Evolutionary conservation across 2,888 invertebrate genomes (phyloP).

Genomic region (Macaria liturata): DNA sequence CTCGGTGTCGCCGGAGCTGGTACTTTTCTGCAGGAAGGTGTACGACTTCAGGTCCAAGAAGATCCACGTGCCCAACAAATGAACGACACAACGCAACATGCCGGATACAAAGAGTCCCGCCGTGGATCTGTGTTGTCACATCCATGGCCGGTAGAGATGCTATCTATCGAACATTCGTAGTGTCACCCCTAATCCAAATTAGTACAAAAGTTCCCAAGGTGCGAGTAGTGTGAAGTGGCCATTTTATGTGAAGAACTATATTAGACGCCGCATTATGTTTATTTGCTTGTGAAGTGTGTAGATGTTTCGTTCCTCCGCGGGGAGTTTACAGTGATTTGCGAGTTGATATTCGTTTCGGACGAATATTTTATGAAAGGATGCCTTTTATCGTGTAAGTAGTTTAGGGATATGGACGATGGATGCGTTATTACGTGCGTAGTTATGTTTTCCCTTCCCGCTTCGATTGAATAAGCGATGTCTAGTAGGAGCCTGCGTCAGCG

Average conservation of each 20-base stretch:
- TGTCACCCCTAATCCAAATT: conserved; percentile 56
- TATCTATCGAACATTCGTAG: conserved; percentile 44
- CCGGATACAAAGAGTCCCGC: conserved; percentile 27
- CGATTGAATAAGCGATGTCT: conserved; percentile 52
- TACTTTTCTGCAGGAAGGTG: conserved; percentile 96
- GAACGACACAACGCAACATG: conserved; percentile 40
- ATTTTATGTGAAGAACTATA: conserved; percentile 54
- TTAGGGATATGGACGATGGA: conserved; percentile 61
- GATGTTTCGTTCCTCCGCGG: conserved; percentile 57
- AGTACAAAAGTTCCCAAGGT: conserved; percentile 75
- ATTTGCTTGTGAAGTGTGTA: conserved; percentile 74
- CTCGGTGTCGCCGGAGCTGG: conserved; percentile 88
- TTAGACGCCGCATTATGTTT: conserved; percentile 60
- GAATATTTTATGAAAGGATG: conserved; percentile 74
- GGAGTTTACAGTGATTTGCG: conserved; percentile 67
- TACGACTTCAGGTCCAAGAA: conserved; percentile 97
- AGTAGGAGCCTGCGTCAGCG: conserved; percentile 51
- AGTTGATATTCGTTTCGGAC: conserved; percentile 53
- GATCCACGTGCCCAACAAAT: conserved; percentile 79
- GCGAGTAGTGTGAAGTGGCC: conserved; percentile 57
- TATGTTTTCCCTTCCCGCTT: conserved; percentile 65
- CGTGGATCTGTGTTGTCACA: conserved; percentile 28
- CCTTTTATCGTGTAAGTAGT: conserved; percentile 79
- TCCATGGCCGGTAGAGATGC: conserved; percentile 20
- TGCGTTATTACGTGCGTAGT: conserved; percentile 65